Evolutionary conservation across 2,888 invertebrate species (phyloP).

Genomic region (Idaea biselata): DNA sequence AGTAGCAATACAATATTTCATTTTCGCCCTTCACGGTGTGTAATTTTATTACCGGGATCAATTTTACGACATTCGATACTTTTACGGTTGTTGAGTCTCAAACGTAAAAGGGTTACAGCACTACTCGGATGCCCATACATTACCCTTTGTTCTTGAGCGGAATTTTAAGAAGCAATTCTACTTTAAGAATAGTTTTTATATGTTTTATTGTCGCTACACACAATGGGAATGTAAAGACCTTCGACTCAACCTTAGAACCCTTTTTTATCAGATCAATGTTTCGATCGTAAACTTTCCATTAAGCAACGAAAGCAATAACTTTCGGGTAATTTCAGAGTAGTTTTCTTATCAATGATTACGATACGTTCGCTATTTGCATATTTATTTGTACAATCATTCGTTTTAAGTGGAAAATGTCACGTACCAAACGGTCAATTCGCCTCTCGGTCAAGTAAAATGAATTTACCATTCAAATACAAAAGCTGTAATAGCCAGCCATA

Average conservation of each 20-base stretch:
- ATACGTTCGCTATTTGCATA: conserved; percentile 11
- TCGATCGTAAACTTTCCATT: conserved; percentile 18
- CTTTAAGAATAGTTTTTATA: conserved; percentile 40
- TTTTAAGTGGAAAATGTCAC: conserved; percentile 14
- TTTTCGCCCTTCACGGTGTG: conserved; percentile 61
- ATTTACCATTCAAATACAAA: conserved; percentile 18
- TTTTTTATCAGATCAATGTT: conserved; percentile 20
- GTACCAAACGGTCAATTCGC: conserved; percentile 21
- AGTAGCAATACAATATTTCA: conserved; percentile 59
- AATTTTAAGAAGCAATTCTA: conserved; percentile 44
- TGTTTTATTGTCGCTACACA: conserved; percentile 31
- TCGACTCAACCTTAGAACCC: conserved; percentile 10
- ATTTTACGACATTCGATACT: conserved; percentile 71
- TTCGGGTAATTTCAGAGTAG: conserved; percentile 7
- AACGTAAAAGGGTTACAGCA: conserved; percentile 67
- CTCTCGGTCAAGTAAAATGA: conserved; percentile 21
- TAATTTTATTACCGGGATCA: conserved; percentile 70
- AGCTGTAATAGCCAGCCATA: conserved; percentile 13
- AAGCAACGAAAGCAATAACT: conserved; percentile 9
- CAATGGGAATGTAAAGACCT: conserved; percentile 22
- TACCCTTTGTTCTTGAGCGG: conserved; percentile 48
- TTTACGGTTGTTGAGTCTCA: conserved; percentile 68
- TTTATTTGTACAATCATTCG: conserved; percentile 10
- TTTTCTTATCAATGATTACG: conserved; percentile 9
- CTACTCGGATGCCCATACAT: conserved; percentile 38